These are phyloP conservation scores for Procambarus clarkii DNA, from an alignment of 1,140 invertebrate species.

Conservation along the genomic window DNA sequence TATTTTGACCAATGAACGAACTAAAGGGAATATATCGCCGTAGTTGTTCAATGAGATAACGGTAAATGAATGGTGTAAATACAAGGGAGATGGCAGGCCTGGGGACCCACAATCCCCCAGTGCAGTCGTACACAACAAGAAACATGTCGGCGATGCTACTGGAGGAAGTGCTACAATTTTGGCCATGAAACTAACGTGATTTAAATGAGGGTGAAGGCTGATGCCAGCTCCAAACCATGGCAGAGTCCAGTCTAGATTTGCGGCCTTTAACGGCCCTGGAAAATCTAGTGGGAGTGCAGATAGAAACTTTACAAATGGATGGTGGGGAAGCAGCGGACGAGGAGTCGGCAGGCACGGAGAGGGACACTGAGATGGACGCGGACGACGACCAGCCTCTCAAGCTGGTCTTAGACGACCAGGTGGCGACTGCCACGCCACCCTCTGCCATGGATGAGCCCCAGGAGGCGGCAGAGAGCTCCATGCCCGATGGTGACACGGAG, in stretches of 20 bases:
- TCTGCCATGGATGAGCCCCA: not conserved
- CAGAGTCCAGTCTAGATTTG: slow-evolving; percentile 66
- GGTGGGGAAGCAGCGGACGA: slow-evolving; percentile 42
- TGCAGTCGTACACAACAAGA: slow-evolving; percentile 65
- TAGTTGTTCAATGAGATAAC: not conserved
- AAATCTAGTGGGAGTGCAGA: slow-evolving; percentile 66
- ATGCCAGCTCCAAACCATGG: slow-evolving; percentile 61
- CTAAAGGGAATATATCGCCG: not conserved
- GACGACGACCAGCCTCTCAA: slow-evolving; percentile 39
- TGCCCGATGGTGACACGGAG: not conserved
- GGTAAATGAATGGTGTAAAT: not conserved
- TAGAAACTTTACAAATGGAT: slow-evolving; percentile 50
- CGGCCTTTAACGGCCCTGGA: slow-evolving; percentile 67
- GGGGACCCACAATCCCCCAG: slow-evolving; percentile 50
- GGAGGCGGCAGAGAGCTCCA: slow-evolving; percentile 11
- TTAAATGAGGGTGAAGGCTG: slow-evolving; percentile 26
- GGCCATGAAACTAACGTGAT: slow-evolving; percentile 26
- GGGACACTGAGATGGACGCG: slow-evolving; percentile 45
- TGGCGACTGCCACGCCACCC: slow-evolving; percentile 28
- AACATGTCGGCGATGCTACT: slow-evolving; percentile 63
- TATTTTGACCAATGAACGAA: not conserved
- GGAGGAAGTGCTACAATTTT: slow-evolving; percentile 31
- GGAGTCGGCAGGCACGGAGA: slow-evolving; percentile 31
- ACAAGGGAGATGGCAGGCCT: slow-evolving; percentile 9
- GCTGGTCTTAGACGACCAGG: slow-evolving; percentile 40